Percentiles rank a stretch among this genome's conserved stretches.
Conservation (phyloP, 2,888 invertebrate species). For the Hartigia nigra region DNA sequence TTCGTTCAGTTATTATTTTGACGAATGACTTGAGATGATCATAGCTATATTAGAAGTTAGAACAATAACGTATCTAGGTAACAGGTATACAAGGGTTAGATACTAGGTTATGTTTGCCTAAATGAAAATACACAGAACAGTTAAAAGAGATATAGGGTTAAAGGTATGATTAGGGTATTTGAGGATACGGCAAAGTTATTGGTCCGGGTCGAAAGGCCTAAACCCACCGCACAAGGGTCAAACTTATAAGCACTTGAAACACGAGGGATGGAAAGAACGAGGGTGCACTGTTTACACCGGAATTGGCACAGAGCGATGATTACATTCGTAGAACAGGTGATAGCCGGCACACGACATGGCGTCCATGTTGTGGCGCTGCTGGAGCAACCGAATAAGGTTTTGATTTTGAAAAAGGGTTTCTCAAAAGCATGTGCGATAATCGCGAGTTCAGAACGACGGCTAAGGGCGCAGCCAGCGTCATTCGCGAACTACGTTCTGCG, state of each 20-base stretch:
- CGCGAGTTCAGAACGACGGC: not conserved
- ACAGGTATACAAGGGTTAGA: not conserved
- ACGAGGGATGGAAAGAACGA: not conserved
- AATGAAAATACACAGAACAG: not conserved
- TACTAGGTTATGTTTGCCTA: not conserved
- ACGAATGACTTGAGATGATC: not conserved
- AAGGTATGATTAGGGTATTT: not conserved
- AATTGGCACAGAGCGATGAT: not conserved
- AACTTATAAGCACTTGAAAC: slow-evolving; percentile 1
- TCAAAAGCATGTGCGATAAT: not conserved
- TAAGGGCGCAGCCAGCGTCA: slow-evolving; percentile 46
- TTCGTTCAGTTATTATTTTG: too few species aligned
- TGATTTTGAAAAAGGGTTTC: not conserved
- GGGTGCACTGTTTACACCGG: slow-evolving; percentile 5
- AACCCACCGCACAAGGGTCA: slow-evolving; percentile 1
- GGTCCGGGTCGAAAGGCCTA: not conserved
- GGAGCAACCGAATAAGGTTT: not conserved
- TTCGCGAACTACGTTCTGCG: slow-evolving; percentile 62
- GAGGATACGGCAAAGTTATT: not conserved
- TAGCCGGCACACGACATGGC: not conserved
- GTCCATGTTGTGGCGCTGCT: not conserved
- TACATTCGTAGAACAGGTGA: slow-evolving; percentile 2
- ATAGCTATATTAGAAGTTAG: not conserved
- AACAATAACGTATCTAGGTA: not conserved
- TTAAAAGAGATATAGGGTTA: not conserved